Conservation (phyloP, 2,113 vertebrate species). For the Zeus faber region DNA sequence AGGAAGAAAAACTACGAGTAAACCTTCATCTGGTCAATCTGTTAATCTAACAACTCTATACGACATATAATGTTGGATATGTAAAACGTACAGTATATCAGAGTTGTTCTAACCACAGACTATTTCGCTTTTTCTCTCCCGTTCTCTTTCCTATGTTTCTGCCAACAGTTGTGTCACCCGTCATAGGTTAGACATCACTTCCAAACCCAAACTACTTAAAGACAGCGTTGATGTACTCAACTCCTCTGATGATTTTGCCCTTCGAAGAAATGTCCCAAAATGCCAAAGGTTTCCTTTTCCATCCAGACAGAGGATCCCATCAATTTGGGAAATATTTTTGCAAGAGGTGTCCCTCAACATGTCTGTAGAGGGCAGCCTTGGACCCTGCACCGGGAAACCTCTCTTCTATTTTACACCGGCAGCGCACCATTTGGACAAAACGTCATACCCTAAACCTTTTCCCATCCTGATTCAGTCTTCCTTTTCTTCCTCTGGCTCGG, state of each 20-base stretch:
- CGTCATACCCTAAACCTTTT: not conserved
- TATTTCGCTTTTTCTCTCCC: too few relatives aligned
- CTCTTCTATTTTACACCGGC: constrained; percentile 68
- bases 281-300: not conserved
- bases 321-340: too few relatives aligned
- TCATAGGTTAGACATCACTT: constrained; percentile 39
- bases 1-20: too few relatives aligned
- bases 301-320: constrained; percentile 3
- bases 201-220: constrained; percentile 22
- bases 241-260: constrained; percentile 64
- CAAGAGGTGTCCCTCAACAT: constrained; percentile 49
- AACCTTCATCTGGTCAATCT: too few relatives aligned
- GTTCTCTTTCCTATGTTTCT: constrained; percentile 4
- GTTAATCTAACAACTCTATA: too few relatives aligned
- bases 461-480: constrained; percentile 16
- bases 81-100: too few relatives aligned
- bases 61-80: too few relatives aligned
- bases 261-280: not conserved
- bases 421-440: constrained; percentile 13
- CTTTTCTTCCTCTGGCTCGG: constrained; percentile 17
- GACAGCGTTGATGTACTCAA: constrained; percentile 14
- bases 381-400: constrained; percentile 36
- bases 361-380: constrained; percentile 28
- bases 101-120: too few relatives aligned
- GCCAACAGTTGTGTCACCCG: constrained; percentile 53